phyloP scores from a whole-genome alignment of 2,797 vertebrate species.

The Cebuella pygmaea region DNA sequence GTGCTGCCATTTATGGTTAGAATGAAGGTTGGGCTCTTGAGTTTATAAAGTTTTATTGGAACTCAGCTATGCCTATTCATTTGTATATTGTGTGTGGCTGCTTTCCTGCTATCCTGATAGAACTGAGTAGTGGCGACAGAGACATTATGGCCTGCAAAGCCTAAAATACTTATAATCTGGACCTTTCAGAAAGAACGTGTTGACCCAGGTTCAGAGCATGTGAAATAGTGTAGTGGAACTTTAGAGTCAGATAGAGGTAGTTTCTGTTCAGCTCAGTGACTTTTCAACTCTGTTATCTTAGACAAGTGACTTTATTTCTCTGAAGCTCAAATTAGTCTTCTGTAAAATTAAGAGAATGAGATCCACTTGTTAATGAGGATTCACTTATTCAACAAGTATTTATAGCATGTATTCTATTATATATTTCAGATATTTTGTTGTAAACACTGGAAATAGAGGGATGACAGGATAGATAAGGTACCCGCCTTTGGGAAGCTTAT shows the following conservation, averaged over 20 bases:
- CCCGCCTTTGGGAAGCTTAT: not conserved
- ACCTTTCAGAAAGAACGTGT: not conserved
- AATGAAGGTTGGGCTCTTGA: not conserved
- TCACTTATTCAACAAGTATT: not conserved
- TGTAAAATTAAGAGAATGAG: not conserved
- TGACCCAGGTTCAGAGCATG: not conserved
- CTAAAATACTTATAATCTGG: not conserved
- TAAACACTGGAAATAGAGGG: not conserved
- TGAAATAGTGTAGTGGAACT: not conserved
- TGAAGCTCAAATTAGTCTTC: slow-evolving; percentile 25
- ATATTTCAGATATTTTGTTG: not conserved
- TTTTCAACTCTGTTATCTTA: not conserved
- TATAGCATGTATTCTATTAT: not conserved
- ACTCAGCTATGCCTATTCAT: not conserved
- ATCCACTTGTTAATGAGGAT: not conserved
- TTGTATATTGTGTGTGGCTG: not conserved
- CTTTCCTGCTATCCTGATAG: not conserved
- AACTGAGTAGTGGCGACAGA: not conserved
- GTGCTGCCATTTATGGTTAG: not conserved
- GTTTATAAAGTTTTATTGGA: slow-evolving; percentile 40
- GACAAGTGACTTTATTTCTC: not conserved
- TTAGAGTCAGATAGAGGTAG: not conserved
- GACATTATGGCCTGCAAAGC: not conserved
- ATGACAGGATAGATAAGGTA: not conserved
- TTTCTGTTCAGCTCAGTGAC: not conserved